Conservation (phyloP, 1,140 invertebrate genomes). For the Cyphomyrmex costatus region DNA sequence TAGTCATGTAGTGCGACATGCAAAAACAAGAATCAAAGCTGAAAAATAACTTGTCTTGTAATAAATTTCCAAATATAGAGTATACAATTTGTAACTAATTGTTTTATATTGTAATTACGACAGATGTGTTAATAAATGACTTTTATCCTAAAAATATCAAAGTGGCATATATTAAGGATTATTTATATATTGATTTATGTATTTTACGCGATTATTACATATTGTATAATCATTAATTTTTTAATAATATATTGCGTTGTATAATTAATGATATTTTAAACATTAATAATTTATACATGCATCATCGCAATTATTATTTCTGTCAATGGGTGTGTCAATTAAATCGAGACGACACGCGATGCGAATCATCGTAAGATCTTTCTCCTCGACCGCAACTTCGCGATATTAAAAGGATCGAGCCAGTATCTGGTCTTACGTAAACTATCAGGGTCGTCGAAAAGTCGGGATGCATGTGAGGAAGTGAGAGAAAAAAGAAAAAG, state of each 20-base stretch:
- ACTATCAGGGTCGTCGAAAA: slow-evolving; percentile 59
- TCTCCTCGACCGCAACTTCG: not conserved
- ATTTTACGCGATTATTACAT: not conserved
- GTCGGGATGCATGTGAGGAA: not conserved
- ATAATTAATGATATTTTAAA: not conserved
- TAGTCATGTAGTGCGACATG: not conserved
- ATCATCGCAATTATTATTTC: not conserved
- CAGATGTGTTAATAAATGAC: too few species aligned
- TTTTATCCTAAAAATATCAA: too few species aligned
- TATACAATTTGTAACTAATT: not conserved
- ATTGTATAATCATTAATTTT: slow-evolving; percentile 6
- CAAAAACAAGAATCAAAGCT: not conserved
- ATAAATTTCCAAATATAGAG: not conserved
- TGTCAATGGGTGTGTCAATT: not conserved
- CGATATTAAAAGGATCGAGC: slow-evolving; percentile 6
- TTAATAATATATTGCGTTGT: not conserved
- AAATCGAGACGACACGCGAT: not conserved
- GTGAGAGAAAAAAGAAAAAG: slow-evolving; percentile 34
- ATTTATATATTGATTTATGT: too few species aligned
- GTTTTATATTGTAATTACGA: not conserved
- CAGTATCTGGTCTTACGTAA: slow-evolving; percentile 63
- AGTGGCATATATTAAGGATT: too few species aligned
- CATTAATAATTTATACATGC: not conserved
- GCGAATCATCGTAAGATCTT: not conserved
- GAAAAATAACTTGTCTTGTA: not conserved